Conservation (phyloP, 2,888 invertebrate species). For the Heliothis peltigera region DNA sequence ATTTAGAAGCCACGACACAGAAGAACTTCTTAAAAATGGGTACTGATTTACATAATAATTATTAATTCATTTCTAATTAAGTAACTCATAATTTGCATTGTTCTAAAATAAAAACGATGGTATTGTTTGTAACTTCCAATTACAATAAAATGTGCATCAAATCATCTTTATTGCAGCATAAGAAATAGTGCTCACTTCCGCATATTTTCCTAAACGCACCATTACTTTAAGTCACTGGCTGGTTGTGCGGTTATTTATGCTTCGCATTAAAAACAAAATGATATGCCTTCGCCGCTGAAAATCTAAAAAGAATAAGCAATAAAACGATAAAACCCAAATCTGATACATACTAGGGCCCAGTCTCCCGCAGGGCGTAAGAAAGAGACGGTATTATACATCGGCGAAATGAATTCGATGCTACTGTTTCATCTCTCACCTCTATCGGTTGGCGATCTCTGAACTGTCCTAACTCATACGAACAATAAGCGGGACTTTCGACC, state of each 20-base stretch:
- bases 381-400: constrained; percentile 83
- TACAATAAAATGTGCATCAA: constrained; percentile 58
- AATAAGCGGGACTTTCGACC: constrained; percentile 81
- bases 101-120: constrained; percentile 31
- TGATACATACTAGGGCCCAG: constrained; percentile 89
- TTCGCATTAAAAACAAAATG: constrained; percentile 89
- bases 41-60: not conserved
- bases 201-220: constrained; percentile 83
- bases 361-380: constrained; percentile 86
- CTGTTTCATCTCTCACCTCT: constrained; percentile 90
- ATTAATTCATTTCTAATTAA: not conserved
- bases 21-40: not conserved
- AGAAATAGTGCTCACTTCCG: constrained; percentile 82
- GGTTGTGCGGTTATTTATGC: constrained; percentile 87
- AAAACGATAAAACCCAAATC: constrained; percentile 90
- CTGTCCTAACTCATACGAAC: constrained; percentile 84
- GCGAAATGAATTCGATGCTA: constrained; percentile 88
- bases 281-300: constrained; percentile 89
- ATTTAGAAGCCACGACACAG: not conserved
- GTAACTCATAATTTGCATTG: constrained; percentile 23
- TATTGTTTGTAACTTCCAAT: constrained; percentile 55
- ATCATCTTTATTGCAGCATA: constrained; percentile 60
- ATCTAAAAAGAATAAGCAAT: constrained; percentile 90
- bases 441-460: constrained; percentile 87
- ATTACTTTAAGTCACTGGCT: constrained; percentile 85